phyloP scores from a whole-genome alignment of 2,797 vertebrate genomes.

The Sebastes jordani region DNA sequence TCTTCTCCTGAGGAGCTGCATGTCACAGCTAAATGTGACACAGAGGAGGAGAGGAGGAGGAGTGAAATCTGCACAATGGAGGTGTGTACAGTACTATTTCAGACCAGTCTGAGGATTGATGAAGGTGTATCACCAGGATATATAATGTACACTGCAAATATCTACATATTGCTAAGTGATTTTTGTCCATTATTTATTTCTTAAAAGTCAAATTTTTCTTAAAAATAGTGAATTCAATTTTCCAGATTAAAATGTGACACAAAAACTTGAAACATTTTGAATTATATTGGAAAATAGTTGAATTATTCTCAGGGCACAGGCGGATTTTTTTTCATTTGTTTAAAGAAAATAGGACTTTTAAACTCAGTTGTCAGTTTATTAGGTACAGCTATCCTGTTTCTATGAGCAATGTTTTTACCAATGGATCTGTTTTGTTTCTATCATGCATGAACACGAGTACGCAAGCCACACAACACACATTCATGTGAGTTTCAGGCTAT shows the following conservation, averaged over 20 bases:
- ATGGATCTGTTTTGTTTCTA: background rate
- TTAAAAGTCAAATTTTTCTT: background rate
- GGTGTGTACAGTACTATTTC: background rate
- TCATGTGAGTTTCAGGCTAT: background rate
- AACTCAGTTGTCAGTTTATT: background rate
- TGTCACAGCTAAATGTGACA: slow-evolving; percentile 39
- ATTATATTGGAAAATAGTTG: background rate
- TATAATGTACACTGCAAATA: background rate
- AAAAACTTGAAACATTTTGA: background rate
- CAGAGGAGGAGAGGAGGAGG: background rate
- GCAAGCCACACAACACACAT: background rate
- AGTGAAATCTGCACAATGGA: background rate
- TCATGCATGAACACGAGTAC: background rate
- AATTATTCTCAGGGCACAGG: background rate
- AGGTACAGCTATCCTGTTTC: background rate
- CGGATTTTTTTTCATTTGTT: background rate
- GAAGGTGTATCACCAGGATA: background rate
- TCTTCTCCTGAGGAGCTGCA: slow-evolving; percentile 41
- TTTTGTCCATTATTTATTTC: background rate
- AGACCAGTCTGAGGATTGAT: background rate
- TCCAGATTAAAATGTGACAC: too few species aligned
- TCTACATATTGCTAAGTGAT: fast-evolving
- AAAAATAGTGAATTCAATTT: too few species aligned
- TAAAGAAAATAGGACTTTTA: background rate
- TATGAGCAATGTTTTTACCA: background rate